Evolutionary conservation across 1,140 invertebrate genomes (phyloP).

Genomic region (Brachionus paranguensis): DNA sequence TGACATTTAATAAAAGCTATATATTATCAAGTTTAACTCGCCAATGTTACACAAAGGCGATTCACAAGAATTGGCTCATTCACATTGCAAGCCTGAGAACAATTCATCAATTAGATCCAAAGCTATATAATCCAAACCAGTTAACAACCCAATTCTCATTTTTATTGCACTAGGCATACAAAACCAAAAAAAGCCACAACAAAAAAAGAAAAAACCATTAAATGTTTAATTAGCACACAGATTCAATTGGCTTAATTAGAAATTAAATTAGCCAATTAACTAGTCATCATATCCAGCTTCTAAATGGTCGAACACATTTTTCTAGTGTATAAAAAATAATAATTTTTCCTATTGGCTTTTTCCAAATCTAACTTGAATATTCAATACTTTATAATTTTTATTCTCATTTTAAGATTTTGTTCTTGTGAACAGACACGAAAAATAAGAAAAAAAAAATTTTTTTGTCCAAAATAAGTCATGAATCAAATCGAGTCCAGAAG

Average conservation of each 20-base stretch:
- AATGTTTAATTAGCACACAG: not conserved
- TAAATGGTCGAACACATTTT: not conserved
- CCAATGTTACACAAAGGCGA: not conserved
- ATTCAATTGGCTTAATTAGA: not conserved
- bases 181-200: not conserved
- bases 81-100: not conserved
- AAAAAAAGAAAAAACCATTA: not conserved
- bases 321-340: not conserved
- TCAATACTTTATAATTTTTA: not conserved
- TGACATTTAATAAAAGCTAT: not conserved
- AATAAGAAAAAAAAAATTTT: not conserved
- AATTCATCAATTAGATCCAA: not conserved
- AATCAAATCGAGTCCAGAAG: not conserved
- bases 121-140: not conserved
- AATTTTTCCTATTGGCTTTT: not conserved
- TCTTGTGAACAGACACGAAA: slow-evolving; percentile 5
- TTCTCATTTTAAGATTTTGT: slow-evolving; percentile 10
- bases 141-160: not conserved
- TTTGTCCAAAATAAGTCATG: not conserved
- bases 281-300: slow-evolving; percentile 6
- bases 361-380: not conserved
- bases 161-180: not conserved
- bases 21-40: not conserved
- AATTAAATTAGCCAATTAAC: slow-evolving; percentile 13
- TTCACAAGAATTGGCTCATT: not conserved